These are phyloP conservation scores for Pogonomyrmex barbatus DNA, from an alignment of 1,140 invertebrate species.

Conservation along the genomic window DNA sequence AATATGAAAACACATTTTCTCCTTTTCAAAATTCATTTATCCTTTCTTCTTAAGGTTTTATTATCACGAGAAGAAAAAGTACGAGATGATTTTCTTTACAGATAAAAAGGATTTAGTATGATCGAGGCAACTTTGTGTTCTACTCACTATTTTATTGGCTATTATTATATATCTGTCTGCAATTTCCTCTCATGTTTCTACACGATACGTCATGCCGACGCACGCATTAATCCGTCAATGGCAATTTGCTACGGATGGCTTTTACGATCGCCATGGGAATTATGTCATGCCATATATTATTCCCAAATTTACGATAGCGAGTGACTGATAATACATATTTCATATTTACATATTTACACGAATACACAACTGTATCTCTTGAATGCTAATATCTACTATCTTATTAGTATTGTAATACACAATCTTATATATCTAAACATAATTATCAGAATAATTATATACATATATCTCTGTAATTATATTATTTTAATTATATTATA, in stretches of 20 bases:
- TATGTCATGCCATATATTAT: slow-evolving; percentile 54
- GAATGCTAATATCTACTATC: neutral
- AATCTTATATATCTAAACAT: neutral
- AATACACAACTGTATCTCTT: neutral
- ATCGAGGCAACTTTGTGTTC: slow-evolving; percentile 42
- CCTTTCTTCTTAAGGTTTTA: neutral
- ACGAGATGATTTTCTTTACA: neutral
- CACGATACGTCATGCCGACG: neutral
- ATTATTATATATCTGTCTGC: slow-evolving; percentile 46
- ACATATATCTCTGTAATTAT: neutral
- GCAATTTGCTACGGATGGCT: slow-evolving; percentile 56
- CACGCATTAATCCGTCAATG: slow-evolving; percentile 50
- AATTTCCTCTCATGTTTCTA: slow-evolving; percentile 40
- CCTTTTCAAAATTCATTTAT: neutral
- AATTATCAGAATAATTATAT: neutral
- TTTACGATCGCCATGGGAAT: slow-evolving; percentile 43
- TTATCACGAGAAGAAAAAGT: neutral
- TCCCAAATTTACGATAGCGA: slow-evolving; percentile 45
- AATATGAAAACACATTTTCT: neutral
- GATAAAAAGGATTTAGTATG: slow-evolving; percentile 53
- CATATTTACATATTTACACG: neutral
- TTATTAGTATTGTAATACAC: neutral
- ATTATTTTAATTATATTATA: neutral
- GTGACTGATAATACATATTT: slow-evolving; percentile 41
- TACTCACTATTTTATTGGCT: neutral